Conservation (phyloP, 2,797 vertebrate species). For the Threskiornis aethiopicus region DNA sequence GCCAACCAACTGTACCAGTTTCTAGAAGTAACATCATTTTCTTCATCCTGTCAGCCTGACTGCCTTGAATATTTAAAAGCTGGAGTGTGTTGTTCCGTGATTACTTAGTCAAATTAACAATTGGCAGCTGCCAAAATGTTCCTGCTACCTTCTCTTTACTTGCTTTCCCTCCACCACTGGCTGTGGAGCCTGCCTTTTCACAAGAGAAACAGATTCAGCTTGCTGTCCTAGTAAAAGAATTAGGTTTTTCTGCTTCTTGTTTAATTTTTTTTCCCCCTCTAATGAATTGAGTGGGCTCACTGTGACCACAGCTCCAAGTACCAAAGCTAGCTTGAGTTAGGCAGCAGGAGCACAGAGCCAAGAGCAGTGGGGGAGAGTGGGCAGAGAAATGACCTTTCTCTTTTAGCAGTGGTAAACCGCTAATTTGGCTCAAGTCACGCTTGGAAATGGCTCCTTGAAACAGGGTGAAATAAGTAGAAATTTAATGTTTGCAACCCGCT, state of each 20-base stretch:
- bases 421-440: neutral
- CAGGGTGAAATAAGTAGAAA: neutral
- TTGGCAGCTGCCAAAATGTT: neutral
- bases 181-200: neutral
- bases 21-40: neutral
- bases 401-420: neutral
- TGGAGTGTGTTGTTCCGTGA: neutral
- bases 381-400: neutral
- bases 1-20: neutral
- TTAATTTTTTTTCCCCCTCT: neutral
- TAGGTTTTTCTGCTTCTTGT: neutral
- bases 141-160: neutral
- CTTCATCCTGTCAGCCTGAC: neutral
- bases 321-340: neutral
- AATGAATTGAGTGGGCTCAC: neutral
- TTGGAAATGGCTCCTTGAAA: neutral
- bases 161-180: neutral
- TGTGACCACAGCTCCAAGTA: rapidly evolving
- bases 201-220: neutral
- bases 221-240: neutral
- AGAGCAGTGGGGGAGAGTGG: neutral
- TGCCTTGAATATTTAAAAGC: neutral
- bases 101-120: neutral
- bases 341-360: neutral
- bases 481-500: neutral